Base-by-base conservation (phyloP, 2,113 vertebrate genomes). In the Salvelinus namaycush region DNA sequence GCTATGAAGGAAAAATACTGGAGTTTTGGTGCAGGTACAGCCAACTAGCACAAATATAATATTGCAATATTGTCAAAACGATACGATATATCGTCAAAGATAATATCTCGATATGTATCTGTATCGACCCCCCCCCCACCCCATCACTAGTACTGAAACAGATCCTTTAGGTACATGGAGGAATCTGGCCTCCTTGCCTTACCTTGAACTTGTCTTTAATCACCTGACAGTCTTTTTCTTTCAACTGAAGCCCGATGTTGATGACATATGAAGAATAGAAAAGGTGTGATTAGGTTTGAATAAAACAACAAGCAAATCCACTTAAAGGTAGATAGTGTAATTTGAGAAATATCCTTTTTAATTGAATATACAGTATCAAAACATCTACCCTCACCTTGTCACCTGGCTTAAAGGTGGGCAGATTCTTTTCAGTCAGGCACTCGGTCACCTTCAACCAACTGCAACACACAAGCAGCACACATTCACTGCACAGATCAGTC, bases 191-290 rank as follows among this genome's bases (percentile, higher is more conserved):
- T 44, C 26, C 66, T 68, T 18, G 13, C 20, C 29, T 68, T 68
- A 68, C 95, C 94, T 96, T 96, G 77, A 96, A 96, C 8, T 95
- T 92, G 18, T 96, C 95, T 86, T 96, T 96, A 84, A 96, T 95
- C 88, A 94, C 84, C 87, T 95, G 94, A 29, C 94, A 92, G 73
- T 96, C 95, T 79, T 96, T 96, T 83, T 95, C 95, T 79, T 94
- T 95, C 71, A 96, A 92, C 95, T 96, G 87, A 54, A 54, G 16
- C 12, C 49, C 12, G 39, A 26, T 14, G 22, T 26, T 14, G 26
- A 26, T 66, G 26, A 76, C 82, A 83, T 68, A 76, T 80, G 7
- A 51, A 51, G 49, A 39, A 82, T 49, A 54, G 22, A 80, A 83
- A n/a, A 20, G n/a, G 22, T 12, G 4, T 3, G n/a, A 34, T 57